Evolutionary conservation across 2,888 invertebrate genomes (phyloP).

Genomic region (Agrochola circellaris): DNA sequence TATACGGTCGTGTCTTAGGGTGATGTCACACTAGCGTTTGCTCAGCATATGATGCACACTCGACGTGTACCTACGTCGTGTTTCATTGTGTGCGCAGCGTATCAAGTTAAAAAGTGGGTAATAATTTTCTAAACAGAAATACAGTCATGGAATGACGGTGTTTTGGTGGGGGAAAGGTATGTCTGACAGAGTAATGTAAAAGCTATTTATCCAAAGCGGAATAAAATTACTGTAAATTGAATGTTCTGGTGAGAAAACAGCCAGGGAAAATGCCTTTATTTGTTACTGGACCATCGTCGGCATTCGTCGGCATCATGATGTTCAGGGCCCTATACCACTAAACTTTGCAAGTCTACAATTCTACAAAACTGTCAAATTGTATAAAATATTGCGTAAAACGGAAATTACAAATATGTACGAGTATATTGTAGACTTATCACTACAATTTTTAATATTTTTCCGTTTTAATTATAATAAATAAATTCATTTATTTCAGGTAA

Average conservation of each 20-base stretch:
- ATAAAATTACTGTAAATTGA: neutral
- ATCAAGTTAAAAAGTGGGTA: neutral
- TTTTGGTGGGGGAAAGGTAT: neutral
- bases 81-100: neutral
- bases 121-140: neutral
- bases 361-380: too few species aligned
- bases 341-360: too few species aligned
- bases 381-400: too few species aligned
- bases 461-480: too few species aligned
- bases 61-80: neutral
- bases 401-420: too few species aligned
- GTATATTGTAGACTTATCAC: too few species aligned
- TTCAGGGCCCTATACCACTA: neutral
- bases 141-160: neutral
- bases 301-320: neutral
- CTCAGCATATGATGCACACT: neutral
- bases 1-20: constrained; percentile 18
- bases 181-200: neutral
- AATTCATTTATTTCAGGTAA: too few species aligned
- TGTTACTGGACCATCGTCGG: neutral
- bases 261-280: neutral
- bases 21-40: constrained; percentile 33
- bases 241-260: neutral
- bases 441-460: too few species aligned
- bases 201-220: too few species aligned